Base-by-base conservation (phyloP, 1,140 invertebrate genomes). In the Rhagoletis pomonella region DNA sequence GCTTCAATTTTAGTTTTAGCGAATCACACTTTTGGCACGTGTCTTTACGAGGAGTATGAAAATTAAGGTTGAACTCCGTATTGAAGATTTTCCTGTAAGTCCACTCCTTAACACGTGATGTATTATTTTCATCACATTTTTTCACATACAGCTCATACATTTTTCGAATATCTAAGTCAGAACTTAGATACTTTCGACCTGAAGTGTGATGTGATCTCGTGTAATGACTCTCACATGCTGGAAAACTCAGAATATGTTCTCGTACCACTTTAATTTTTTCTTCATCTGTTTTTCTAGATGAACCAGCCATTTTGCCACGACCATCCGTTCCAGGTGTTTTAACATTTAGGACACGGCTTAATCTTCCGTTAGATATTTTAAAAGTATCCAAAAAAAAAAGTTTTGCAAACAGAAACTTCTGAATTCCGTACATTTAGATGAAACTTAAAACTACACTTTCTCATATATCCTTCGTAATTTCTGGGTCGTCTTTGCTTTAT, bases 11-110 rank as follows among this genome's bases (percentile, higher is more conserved):
- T 60, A 86, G n/a, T 42, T 86, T 86, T 60, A 86, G 14, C 39
- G 59, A 65, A 86, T 86, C 85, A 64, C 85, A 86, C 59, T 86
- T 86, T 86, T 86, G 85, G 59, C 85, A 86, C 29, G 85, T 86
- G 85, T 64, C 85, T 86, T 86, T 86, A 62, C 85, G 4, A 86
- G 60, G 85, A 62, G 14, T 29, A 59, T 85, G 84, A 85, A 85
- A 85, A 59, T 58, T 1, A 19, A 85, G 19, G 58, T 85, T 85
- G 55, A 85, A 85, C 19, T 85, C 55, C 10, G 2, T 62, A 39
- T 65, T 39, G 17, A 62, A 62, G 9, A 62, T 62, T 73, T 73
- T 73, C 67, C 67, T 73, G 67, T 73, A 73, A 73, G 67, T 73
- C 3, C 67, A 55, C 42, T 73, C 67, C 67, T 73, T 73, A n/a